Evolutionary conservation across 2,888 invertebrate species (phyloP), one percentile per base, ranked within the genome.

Genomic region (Dugesia japonica): DNA sequence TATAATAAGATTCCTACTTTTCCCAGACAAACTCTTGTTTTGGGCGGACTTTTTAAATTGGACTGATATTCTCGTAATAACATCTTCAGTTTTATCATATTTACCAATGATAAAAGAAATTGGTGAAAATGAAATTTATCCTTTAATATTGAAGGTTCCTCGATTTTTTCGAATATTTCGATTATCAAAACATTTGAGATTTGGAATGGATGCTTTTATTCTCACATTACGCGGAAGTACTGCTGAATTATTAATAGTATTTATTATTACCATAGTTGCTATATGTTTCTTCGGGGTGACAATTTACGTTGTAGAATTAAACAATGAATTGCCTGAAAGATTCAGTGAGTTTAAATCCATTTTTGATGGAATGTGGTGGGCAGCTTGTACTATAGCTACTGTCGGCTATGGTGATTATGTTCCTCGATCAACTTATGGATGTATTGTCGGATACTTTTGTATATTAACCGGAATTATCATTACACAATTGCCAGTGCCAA

Each of bases 401-500:
- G 56, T 56, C 17, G 56, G 56, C 7, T 56, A 56, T 56, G 56
- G 56, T 1, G 56, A 56, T 56, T 56, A 9, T 56, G 56, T 56
- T n/a, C 56, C 56, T 13, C n/a, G 23, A 7, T 56, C 56, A 1
- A 20, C 56, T 4, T 56, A 56, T n/a, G 56, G 56, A 9, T 56
- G 4, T 56, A 4, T 56, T 4, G 56, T 56, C 56, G 56, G 56
- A 56, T 56, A 56, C 23, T 56, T 56, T 56, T 56, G 56, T n/a
- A 56, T 56, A 9, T 23, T 56, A 56, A 56, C 56, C 17, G 56
- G 56, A n/a, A 56, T 56, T 9, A 56, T 56, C 4, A 56, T 56
- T 56, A 56, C 56, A 13, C 56, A 56, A 56, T 56, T 56, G 56
- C 56, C 56, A n/a, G 56, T 56, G 23, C 56, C 56, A n/a, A 56